A percentile compares a stretch with the other conserved stretches of the same genome.
Evolutionary conservation across 2,888 invertebrate genomes (phyloP).

Genomic region (Ctenicera cuprea): DNA sequence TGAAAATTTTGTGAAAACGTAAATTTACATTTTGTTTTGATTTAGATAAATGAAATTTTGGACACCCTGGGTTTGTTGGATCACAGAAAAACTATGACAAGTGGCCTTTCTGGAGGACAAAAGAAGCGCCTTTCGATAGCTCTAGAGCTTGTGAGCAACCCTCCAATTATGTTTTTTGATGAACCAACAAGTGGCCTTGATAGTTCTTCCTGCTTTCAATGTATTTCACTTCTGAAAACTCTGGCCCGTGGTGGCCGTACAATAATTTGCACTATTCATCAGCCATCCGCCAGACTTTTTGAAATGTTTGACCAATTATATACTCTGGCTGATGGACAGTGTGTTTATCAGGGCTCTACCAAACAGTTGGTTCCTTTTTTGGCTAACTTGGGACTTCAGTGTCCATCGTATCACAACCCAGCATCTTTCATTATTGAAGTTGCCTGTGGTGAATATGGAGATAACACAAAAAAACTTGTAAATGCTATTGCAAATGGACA

Average conservation of each 20-base stretch:
- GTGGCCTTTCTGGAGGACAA: slow-evolving; percentile 95
- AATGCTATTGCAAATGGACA: slow-evolving; percentile 90
- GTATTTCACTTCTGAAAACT: slow-evolving; percentile 91
- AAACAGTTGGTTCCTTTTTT: slow-evolving; percentile 89
- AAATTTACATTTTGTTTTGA: slow-evolving; percentile 46
- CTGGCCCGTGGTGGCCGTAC: slow-evolving; percentile 93
- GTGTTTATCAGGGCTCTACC: slow-evolving; percentile 95
- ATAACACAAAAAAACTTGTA: slow-evolving; percentile 89
- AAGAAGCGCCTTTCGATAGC: slow-evolving; percentile 96
- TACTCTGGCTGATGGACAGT: slow-evolving; percentile 94
- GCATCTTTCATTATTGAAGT: slow-evolving; percentile 98
- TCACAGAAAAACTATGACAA: slow-evolving; percentile 92
- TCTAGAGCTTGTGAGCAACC: slow-evolving; percentile 95
- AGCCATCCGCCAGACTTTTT: slow-evolving; percentile 96
- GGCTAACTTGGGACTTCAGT: slow-evolving; percentile 87
- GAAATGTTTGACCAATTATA: slow-evolving; percentile 98
- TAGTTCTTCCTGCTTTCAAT: slow-evolving; percentile 96
- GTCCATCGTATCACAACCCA: slow-evolving; percentile 97
- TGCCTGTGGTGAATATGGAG: slow-evolving; percentile 97
- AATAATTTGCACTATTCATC: slow-evolving; percentile 96
- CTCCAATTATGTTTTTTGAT: slow-evolving; percentile 98
- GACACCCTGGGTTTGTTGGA: slow-evolving; percentile 91
- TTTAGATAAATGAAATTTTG: slow-evolving; percentile 93
- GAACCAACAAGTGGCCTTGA: slow-evolving; percentile 98
- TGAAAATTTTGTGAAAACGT: not conserved